Evolutionary conservation across 2,797 vertebrate species (phyloP).

Genomic region (Echiichthys vipera): DNA sequence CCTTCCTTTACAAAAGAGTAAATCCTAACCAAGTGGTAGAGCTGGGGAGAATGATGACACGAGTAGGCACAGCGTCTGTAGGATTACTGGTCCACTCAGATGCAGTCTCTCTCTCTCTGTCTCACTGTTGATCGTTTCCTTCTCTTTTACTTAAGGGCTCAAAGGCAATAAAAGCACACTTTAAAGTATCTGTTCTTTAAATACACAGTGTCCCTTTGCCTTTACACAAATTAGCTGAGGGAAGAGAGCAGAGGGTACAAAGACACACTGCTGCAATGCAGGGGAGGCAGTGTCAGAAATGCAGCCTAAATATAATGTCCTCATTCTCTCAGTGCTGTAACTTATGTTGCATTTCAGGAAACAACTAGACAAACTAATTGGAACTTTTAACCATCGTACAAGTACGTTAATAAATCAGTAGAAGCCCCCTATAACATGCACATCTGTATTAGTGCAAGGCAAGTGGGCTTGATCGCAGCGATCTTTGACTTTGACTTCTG

Average conservation of each 20-base stretch:
- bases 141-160: slow-evolving; percentile 37
- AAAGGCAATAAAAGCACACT: slow-evolving; percentile 29
- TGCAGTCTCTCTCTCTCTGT: slow-evolving; percentile 5
- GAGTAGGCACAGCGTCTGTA: slow-evolving; percentile 31
- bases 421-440: neutral
- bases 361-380: too few species aligned
- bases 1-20: slow-evolving; percentile 55
- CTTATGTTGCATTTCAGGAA: slow-evolving; percentile 20
- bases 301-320: slow-evolving; percentile 52
- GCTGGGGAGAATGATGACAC: slow-evolving; percentile 47
- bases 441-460: neutral
- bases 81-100: slow-evolving; percentile 53
- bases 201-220: slow-evolving; percentile 10
- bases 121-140: slow-evolving; percentile 31
- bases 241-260: slow-evolving; percentile 29
- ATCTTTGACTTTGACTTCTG: too few species aligned
- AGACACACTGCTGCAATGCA: slow-evolving; percentile 60
- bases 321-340: slow-evolving; percentile 22
- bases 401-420: too few species aligned
- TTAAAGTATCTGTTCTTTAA: slow-evolving; percentile 40
- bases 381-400: too few species aligned
- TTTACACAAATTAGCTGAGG: slow-evolving; percentile 27
- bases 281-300: slow-evolving; percentile 34
- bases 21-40: slow-evolving; percentile 36
- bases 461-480: too few species aligned